A percentile compares a stretch with the other conserved stretches of the same genome.
phyloP scores from a whole-genome alignment of 2,888 invertebrate genomes.

The Eupithecia inturbata region DNA sequence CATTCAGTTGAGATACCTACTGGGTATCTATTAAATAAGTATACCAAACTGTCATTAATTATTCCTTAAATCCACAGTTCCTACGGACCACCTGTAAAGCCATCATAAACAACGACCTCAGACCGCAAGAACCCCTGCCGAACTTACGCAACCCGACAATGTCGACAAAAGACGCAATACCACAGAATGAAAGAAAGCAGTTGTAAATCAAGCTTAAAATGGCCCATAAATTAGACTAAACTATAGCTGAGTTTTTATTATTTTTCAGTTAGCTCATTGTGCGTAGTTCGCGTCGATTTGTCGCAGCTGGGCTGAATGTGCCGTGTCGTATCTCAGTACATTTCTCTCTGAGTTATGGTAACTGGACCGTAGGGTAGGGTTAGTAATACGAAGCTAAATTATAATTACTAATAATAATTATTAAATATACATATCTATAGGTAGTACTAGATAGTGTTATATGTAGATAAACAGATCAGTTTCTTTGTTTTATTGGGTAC shows the following conservation, averaged over 20 bases:
- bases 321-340: background rate
- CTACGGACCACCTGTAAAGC: conserved; percentile 24
- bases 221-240: conserved; percentile 72
- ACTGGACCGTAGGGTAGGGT: background rate
- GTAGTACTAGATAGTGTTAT: background rate
- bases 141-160: conserved; percentile 40
- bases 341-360: background rate
- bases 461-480: background rate
- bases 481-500: background rate
- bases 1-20: background rate
- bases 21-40: background rate
- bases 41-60: background rate
- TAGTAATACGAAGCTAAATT: background rate
- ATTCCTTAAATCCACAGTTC: background rate
- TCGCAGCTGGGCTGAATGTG: conserved; percentile 50
- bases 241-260: conserved; percentile 67
- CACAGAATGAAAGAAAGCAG: conserved; percentile 41
- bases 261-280: conserved; percentile 49
- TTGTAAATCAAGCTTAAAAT: conserved; percentile 65
- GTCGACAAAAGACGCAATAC: conserved; percentile 40
- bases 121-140: conserved; percentile 19
- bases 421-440: background rate
- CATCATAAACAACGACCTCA: conserved; percentile 23
- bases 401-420: background rate
- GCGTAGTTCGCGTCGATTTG: conserved; percentile 53